Conservation (phyloP, 2,113 vertebrate genomes). For the Pimephales promelas region DNA sequence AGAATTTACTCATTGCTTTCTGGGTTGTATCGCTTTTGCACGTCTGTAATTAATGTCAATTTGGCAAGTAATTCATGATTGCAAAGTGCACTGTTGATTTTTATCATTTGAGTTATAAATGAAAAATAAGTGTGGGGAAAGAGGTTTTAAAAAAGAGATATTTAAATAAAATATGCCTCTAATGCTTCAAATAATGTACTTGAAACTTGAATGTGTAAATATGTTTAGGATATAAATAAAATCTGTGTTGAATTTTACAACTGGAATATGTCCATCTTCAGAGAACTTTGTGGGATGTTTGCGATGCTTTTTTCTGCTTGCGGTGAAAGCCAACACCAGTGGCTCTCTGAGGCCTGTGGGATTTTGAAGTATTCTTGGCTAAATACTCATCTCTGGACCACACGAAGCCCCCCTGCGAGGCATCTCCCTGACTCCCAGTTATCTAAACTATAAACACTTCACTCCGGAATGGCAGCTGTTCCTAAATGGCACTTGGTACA, state of each 20-base stretch:
- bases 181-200: neutral
- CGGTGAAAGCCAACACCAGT: slow-evolving; percentile 42
- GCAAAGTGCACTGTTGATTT: neutral
- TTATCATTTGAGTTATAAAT: neutral
- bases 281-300: neutral
- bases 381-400: slow-evolving; percentile 39
- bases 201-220: neutral
- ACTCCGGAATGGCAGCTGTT: slow-evolving; percentile 60
- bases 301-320: slow-evolving; percentile 10
- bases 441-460: slow-evolving; percentile 55
- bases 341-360: slow-evolving; percentile 1
- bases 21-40: neutral
- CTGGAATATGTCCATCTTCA: neutral
- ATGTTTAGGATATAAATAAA: neutral
- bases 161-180: neutral
- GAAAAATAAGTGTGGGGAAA: neutral
- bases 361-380: slow-evolving; percentile 49
- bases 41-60: neutral
- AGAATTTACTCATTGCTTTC: neutral
- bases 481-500: slow-evolving; percentile 36
- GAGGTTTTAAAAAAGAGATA: neutral
- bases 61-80: neutral
- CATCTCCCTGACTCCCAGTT: slow-evolving; percentile 42
- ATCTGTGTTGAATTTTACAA: neutral
- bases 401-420: neutral